These are phyloP conservation scores for Polypterus senegalus DNA, from an alignment of 2,113 vertebrate species.

Conservation along the genomic window DNA sequence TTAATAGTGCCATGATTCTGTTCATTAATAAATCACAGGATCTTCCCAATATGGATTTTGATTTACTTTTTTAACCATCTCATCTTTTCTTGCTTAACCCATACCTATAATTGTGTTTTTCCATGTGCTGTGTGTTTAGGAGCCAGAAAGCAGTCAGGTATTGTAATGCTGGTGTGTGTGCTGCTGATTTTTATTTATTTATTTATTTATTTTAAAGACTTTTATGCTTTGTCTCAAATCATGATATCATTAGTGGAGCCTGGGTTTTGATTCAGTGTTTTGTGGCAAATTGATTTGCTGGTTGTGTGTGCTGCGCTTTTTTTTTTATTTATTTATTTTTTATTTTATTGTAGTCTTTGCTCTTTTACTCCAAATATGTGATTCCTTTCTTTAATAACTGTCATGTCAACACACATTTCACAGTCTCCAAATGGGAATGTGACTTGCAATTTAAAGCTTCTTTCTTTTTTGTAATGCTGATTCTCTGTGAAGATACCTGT, in stretches of 20 bases:
- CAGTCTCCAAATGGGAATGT: no score
- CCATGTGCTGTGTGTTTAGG: slow-evolving; percentile 68
- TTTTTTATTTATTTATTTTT: no score
- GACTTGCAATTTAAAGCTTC: no score
- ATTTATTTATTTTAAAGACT: background rate
- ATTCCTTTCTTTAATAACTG: no score
- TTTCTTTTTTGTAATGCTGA: no score
- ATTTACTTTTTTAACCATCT: background rate
- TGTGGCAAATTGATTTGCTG: slow-evolving; percentile 30
- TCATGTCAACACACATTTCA: no score
- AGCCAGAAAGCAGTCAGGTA: slow-evolving; percentile 77
- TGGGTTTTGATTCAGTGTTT: slow-evolving; percentile 41
- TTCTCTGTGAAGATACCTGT: no score
- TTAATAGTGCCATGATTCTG: no score
- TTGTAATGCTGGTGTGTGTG: slow-evolving; percentile 58
- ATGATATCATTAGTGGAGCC: slow-evolving; percentile 33
- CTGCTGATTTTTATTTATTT: slow-evolving; percentile 25
- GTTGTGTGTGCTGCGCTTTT: slow-evolving; percentile 7
- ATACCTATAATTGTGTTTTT: slow-evolving; percentile 57
- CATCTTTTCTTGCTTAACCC: slow-evolving; percentile 39
- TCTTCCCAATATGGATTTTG: no score
- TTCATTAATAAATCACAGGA: no score
- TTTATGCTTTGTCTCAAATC: slow-evolving; percentile 21
- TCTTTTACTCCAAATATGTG: no score
- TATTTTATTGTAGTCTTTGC: no score